Evolutionary conservation across 2,888 invertebrate species (phyloP), one percentile per base, ranked within the genome.

Genomic region (Reticulitermes lucifugus): DNA sequence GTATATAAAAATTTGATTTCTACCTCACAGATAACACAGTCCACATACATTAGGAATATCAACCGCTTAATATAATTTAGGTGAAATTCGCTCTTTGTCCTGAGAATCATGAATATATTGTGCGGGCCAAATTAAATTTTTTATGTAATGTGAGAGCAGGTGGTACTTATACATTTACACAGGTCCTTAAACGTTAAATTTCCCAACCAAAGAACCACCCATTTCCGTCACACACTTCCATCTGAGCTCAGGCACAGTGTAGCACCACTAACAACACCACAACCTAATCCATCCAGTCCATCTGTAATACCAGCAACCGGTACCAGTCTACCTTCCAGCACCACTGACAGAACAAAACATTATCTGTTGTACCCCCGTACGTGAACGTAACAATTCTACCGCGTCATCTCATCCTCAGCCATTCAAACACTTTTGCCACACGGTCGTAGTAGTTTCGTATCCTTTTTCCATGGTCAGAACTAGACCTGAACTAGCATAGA

Each of bases 391-490:
- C 9, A 2, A 77, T 46, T 77, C 51, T 46, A n/a, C 77, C 46
- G 46, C 77, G 77, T 77, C 77, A 73, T 73, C 41, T 4, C 9
- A 4, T 65, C 10, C 65, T 18, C 55, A 18, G 55, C 55, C 14
- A 14, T 21, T 41, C 41, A 77, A 35, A 46, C 21, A 46, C n/a
- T 46, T 77, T 77, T 43, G 46, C 77, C 35, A 77, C 46, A 22
- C 1, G 73, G 25, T 70, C n/a, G 41, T 73, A 73, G 73, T 41
- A 73, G 35, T 73, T 73, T 73, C 80, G 21, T 80, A 80, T 46
- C 59, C 22, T 60, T 80, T 60, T 81, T 81, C 43, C 81, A 70
- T 81, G n/a, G 65, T 79, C 51, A 80, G 29, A n/a, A n/a, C 25
- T n/a, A 77, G 41, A 77, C 1, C 46, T 77, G 46, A 77, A 77